Evolutionary conservation across 2,888 invertebrate species (phyloP), one percentile per base, ranked within the genome.

Genomic region (Drosophila mimica): DNA sequence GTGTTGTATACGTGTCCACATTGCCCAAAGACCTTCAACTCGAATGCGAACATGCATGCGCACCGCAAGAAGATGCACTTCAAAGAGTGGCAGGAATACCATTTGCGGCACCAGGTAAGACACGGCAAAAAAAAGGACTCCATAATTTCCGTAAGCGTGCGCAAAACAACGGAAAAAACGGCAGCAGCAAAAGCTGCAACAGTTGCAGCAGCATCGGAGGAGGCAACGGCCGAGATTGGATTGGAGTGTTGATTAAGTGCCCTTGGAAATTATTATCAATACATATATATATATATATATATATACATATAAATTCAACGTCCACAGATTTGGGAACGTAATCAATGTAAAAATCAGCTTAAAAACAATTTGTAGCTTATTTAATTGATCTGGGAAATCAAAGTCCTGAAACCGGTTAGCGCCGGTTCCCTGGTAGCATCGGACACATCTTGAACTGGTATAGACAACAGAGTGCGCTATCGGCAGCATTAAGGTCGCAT

Each of bases 21-120:
- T 72, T 92, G 92, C 54, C 90, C 91, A 17, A 91, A 91, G 76
- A 92, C 92, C 8, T 92, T 92, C 62, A 91, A 91, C 61, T 91
- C 91, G 17, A 91, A 91, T 74, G 91, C 89, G 2, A 92, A 92
- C 65, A 91, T 92, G 91, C 89, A 92, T 70, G 85, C 91, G 0
- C 92, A 92, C 76, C 88, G 92, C 34, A 92, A 92, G 75, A 92
- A 91, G 64, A 79, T 82, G 69, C 92, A 93, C 64, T 92, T 90
- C 28, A 89, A 89, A 43, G 92, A 92, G 68, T 92, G 92, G 92
- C 91, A 91, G 56, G 91, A 91, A 64, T 66, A 68, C 8, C 83
- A 87, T 11, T 57, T 64, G 33, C 73, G 67, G 48, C 70, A 83
- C 17, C 51, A 75, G 6, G 20, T 69, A 0, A 74, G 74, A 3